Evolutionary conservation across 2,113 vertebrate species (phyloP).

Genomic region (Xenopus laevis): DNA sequence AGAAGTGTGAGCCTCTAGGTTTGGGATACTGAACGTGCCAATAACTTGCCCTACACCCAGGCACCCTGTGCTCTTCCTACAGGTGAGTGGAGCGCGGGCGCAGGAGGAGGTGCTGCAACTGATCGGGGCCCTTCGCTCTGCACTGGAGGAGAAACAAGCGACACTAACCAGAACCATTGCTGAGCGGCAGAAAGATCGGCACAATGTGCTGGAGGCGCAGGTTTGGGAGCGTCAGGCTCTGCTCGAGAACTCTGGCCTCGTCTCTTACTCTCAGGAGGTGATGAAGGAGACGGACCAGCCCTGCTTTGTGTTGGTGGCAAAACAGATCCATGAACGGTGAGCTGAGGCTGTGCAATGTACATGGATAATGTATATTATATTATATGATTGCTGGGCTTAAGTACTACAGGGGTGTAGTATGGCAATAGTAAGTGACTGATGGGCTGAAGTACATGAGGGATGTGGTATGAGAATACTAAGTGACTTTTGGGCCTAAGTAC

Average conservation of each 20-base stretch:
- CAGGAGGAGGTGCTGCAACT: constrained; percentile 80
- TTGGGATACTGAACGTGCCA: no score
- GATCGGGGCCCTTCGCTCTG: constrained; percentile 73
- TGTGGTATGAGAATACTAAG: no score
- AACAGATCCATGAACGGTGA: constrained; percentile 86
- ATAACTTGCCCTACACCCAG: no score
- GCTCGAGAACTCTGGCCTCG: constrained; percentile 84
- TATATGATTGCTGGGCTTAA: no score
- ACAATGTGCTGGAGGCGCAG: constrained; percentile 73
- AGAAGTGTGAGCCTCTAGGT: no score
- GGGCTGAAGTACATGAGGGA: no score
- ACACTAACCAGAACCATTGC: constrained; percentile 76
- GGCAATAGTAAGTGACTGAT: no score
- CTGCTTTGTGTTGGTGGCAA: constrained; percentile 90
- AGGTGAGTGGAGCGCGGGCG: constrained; percentile 74
- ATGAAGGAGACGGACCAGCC: constrained; percentile 90
- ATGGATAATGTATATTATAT: no score
- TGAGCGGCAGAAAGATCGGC: constrained; percentile 71
- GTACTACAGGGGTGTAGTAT: no score
- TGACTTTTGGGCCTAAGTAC: no score
- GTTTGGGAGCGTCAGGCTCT: constrained; percentile 74
- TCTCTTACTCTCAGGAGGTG: constrained; percentile 89
- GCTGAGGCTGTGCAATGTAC: background rate
- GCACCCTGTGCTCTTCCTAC: background rate
- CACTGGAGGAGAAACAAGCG: constrained; percentile 79